A percentile compares a stretch with the other conserved stretches of the same genome.
Evolutionary conservation across 1,140 invertebrate genomes (phyloP).

Genomic region (Dysdera silvatica): DNA sequence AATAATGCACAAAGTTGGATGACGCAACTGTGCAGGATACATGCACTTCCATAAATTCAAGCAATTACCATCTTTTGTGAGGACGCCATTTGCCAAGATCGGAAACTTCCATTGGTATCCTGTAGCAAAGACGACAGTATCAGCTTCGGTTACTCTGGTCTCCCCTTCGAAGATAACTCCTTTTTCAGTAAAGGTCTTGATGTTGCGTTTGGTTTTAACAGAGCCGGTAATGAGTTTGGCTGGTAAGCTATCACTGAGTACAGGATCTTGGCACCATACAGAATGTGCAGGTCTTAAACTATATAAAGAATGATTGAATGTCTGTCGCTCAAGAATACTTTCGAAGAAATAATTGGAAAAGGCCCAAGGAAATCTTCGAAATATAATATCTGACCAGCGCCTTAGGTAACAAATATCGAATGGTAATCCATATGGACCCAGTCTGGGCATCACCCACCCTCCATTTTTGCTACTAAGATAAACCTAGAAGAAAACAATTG

Average conservation of each 20-base stretch:
- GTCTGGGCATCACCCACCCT: constrained; percentile 43
- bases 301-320: constrained; percentile 47
- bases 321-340: constrained; percentile 9
- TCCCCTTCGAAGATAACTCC: constrained; percentile 39
- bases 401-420: constrained; percentile 25
- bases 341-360: constrained; percentile 13
- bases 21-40: constrained; percentile 41
- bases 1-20: constrained; percentile 46
- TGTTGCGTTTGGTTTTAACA: constrained; percentile 44
- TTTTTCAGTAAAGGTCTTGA: constrained; percentile 38
- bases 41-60: constrained; percentile 28
- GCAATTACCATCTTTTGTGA: constrained; percentile 19
- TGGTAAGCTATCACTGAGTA: constrained; percentile 50
- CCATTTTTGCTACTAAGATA: constrained; percentile 48
- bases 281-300: constrained; percentile 45
- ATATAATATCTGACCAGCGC: constrained; percentile 17
- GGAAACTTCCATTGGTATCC: constrained; percentile 35
- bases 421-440: constrained; percentile 41
- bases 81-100: constrained; percentile 1
- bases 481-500: constrained; percentile 36
- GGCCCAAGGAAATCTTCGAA: neutral
- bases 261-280: constrained; percentile 47
- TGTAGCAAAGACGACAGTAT: constrained; percentile 30
- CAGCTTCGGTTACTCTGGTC: constrained; percentile 4
- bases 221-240: constrained; percentile 43